Evolutionary conservation across 1,140 invertebrate species (phyloP).

Genomic region (Mercenaria mercenaria): DNA sequence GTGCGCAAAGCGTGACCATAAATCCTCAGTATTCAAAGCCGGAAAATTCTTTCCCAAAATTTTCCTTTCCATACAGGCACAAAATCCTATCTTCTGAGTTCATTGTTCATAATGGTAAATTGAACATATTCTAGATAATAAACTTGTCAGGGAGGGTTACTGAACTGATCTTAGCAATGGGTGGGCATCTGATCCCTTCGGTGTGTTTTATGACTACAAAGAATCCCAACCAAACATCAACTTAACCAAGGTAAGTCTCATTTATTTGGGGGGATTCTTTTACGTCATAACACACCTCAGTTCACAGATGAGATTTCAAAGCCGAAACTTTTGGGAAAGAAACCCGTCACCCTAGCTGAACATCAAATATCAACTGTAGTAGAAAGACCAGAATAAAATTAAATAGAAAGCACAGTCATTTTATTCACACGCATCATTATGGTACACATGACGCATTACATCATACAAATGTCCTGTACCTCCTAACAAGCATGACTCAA

Average conservation of each 20-base stretch:
- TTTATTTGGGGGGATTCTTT: constrained; percentile 17
- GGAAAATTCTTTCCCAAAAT: constrained; percentile 2
- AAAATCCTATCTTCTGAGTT: not conserved
- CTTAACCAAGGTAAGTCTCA: constrained; percentile 19
- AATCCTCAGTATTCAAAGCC: constrained; percentile 3
- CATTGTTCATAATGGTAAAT: not conserved
- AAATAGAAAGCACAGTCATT: constrained; percentile 7
- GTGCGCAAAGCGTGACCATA: constrained; percentile 2
- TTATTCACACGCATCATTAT: not conserved
- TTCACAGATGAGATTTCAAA: constrained; percentile 16
- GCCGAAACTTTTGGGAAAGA: not conserved
- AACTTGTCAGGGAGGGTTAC: not conserved
- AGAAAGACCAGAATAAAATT: not conserved
- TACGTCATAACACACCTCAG: constrained; percentile 5
- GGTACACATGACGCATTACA: too few species aligned
- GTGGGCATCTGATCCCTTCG: not conserved
- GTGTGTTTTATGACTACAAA: not conserved
- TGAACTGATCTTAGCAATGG: not conserved
- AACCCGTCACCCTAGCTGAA: not conserved
- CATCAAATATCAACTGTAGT: not conserved
- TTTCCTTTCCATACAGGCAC: not conserved
- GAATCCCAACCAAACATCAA: constrained; percentile 24
- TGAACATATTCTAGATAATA: not conserved
- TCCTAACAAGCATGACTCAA: too few species aligned
- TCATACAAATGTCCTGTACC: not conserved